Evolutionary conservation across 2,888 invertebrate genomes (phyloP), one percentile per base, ranked within the genome.

Genomic region (Philereme transversata): DNA sequence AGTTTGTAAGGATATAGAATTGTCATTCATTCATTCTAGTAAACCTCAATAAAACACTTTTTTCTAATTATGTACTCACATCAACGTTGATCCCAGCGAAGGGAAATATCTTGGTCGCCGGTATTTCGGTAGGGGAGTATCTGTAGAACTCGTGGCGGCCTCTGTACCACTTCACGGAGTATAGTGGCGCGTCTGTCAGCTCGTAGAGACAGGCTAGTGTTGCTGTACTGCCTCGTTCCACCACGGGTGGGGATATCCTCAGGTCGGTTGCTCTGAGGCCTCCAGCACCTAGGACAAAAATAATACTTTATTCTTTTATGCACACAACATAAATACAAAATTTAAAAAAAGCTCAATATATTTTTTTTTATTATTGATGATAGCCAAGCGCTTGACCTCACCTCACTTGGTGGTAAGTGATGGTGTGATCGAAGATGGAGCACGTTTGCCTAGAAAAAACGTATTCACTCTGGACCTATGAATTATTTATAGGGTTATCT

Each of bases 81-180:
- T 95, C 95, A 72, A 95, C 94, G 79, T 94, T 93, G 65, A 95
- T 94, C 65, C 94, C 95, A 38, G 94, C 93, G 65, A 94, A 94
- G 1, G 94, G 93, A 74, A 95, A 95, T 71, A 94, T 94, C 86
- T 95, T 95, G 4, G 94, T 94, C 41, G 93, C 93, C 0, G 95
- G 95, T 60, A 88, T 90, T 77, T 95, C 95, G 8, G 93, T 94
- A 0, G 95, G 95, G 11, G 95, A 94, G 75, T 89, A 91, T 68
- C 95, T 92, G 82, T 94, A 95, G 87, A 95, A 95, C 86, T 95
- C 95, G 79, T 94, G 93, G 71, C 93, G 92, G 49, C 95, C 95
- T 70, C 95, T 92, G 83, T 95, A 95, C 94, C 95, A 95, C 82
- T 95, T 95, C 64, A 95, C 95, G 49, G 95, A 94, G 83, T 95